Evolutionary conservation across 1,140 invertebrate species (phyloP).

Genomic region (Eubasilissa regina): DNA sequence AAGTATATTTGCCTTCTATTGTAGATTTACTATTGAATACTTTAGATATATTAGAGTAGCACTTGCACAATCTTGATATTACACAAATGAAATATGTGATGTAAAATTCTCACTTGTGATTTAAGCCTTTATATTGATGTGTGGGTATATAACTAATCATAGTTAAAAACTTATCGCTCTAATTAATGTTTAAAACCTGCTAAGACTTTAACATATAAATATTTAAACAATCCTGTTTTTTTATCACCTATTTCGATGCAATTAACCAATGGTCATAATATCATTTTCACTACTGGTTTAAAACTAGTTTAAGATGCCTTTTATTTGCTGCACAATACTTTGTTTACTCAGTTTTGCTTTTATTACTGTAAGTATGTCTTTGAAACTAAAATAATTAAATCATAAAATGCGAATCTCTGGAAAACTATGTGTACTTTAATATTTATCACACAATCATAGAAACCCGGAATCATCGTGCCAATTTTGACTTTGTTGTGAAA

Average conservation of each 20-base stretch:
- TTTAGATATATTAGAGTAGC: not conserved
- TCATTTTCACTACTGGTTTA: slow-evolving; percentile 8
- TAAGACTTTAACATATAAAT: not conserved
- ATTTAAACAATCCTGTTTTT: not conserved
- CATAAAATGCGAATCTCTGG: too few species aligned
- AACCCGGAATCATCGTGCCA: too few species aligned
- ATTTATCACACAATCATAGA: too few species aligned
- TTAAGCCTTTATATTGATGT: not conserved
- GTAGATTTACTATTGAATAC: slow-evolving; percentile 13
- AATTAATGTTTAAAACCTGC: not conserved
- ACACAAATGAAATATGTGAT: not conserved
- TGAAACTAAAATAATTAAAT: too few species aligned
- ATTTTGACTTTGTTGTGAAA: too few species aligned
- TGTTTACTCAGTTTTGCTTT: too few species aligned
- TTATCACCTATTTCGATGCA: not conserved
- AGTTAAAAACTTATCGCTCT: not conserved
- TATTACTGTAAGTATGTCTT: too few species aligned
- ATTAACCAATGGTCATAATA: slow-evolving; percentile 1
- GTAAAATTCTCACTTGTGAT: slow-evolving; percentile 5
- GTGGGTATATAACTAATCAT: slow-evolving; percentile 7
- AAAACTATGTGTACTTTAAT: too few species aligned
- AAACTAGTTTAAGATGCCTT: slow-evolving; percentile 14
- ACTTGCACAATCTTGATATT: slow-evolving; percentile 12
- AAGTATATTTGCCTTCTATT: slow-evolving; percentile 21
- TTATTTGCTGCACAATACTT: not conserved